Conservation (phyloP, 2,888 invertebrate genomes). For the Candidula unifasciata region DNA sequence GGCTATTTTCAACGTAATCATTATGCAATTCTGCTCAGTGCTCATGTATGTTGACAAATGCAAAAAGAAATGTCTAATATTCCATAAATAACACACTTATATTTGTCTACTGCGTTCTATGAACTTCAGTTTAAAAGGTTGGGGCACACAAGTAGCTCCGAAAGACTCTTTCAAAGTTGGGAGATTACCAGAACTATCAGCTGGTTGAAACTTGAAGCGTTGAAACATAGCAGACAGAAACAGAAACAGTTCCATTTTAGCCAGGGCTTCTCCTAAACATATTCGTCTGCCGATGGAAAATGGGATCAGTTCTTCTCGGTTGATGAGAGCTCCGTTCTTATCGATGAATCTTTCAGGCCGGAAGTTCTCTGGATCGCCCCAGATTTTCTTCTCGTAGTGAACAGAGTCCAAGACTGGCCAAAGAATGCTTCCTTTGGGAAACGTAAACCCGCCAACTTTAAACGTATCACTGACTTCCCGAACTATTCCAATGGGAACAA, state of each 20-base stretch:
- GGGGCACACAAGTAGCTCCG: slow-evolving; percentile 1
- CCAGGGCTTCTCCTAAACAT: slow-evolving; percentile 44
- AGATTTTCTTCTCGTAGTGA: slow-evolving; percentile 36
- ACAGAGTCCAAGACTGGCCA: slow-evolving; percentile 41
- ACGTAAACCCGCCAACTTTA: slow-evolving; percentile 38
- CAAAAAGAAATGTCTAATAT: too few species aligned
- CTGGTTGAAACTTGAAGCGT: slow-evolving; percentile 30
- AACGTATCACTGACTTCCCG: slow-evolving; percentile 23
- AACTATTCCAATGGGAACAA: slow-evolving; percentile 37
- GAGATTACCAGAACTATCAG: background rate
- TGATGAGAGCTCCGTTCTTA: slow-evolving; percentile 28
- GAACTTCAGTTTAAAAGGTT: slow-evolving; percentile 37
- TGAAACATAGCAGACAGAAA: slow-evolving; percentile 49
- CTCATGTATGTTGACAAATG: too few species aligned
- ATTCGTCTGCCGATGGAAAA: slow-evolving; percentile 45
- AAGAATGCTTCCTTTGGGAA: slow-evolving; percentile 46
- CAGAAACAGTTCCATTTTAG: slow-evolving; percentile 43
- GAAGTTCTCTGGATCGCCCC: slow-evolving; percentile 52
- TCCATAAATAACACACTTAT: background rate
- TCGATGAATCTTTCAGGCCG: slow-evolving; percentile 51
- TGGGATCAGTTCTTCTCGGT: slow-evolving; percentile 27
- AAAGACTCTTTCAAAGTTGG: slow-evolving; percentile 18
- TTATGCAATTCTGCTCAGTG: too few species aligned
- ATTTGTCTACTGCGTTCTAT: background rate
- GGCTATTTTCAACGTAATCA: too few species aligned